Evolutionary conservation across 2,888 invertebrate species (phyloP).

Genomic region (Homarus gammarus): DNA sequence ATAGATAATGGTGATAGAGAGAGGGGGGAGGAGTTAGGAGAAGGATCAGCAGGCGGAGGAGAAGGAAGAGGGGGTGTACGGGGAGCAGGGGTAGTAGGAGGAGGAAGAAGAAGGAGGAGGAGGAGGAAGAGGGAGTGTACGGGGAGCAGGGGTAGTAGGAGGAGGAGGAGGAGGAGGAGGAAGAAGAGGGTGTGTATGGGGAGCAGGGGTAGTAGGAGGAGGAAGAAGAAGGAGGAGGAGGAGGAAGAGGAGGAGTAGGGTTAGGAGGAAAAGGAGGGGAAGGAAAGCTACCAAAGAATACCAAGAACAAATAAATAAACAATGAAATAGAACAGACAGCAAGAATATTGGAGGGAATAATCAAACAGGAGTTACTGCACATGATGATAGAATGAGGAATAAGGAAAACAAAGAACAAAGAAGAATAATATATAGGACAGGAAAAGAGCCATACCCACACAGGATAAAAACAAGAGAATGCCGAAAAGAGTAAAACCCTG

Average conservation of each 20-base stretch:
- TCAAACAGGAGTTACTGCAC: background rate
- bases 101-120: background rate
- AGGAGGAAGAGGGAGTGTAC: background rate
- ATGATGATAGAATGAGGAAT: background rate
- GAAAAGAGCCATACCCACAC: background rate
- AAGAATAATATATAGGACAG: background rate
- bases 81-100: background rate
- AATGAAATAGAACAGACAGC: background rate
- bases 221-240: background rate
- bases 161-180: background rate
- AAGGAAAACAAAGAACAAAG: background rate
- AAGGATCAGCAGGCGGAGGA: no score
- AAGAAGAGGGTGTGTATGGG: background rate
- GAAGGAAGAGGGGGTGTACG: background rate
- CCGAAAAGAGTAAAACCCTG: background rate
- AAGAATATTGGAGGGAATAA: background rate
- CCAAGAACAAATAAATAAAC: background rate
- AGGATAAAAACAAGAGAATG: background rate
- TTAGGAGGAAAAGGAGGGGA: background rate
- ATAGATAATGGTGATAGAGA: no score
- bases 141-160: background rate
- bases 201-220: background rate
- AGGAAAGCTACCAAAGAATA: background rate
- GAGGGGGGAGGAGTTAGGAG: no score
- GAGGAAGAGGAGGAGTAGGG: background rate